Evolutionary conservation across 2,113 vertebrate species (phyloP), one percentile per base, ranked within the genome.

Genomic region (Stegostoma tigrinum): DNA sequence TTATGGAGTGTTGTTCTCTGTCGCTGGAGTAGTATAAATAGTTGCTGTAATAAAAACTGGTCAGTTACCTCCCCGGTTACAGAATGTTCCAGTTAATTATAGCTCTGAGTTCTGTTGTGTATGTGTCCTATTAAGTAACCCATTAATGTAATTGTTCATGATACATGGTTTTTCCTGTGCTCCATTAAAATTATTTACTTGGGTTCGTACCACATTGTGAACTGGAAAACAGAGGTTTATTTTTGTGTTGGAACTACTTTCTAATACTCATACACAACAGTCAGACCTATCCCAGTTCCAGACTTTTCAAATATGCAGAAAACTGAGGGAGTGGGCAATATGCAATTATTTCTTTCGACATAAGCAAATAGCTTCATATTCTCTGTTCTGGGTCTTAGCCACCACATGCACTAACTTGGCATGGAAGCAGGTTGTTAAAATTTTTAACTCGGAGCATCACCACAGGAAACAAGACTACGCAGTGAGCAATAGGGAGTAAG

Each of bases 21-120:
- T 72, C 52, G 66, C 21, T 94, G 61, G 24, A 94, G 64, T 70
- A 94, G 68, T 95, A 93, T 72, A 48, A 95, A 75, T 95, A 72
- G 67, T 72, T 24, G 61, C n/a, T 66, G 61, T 38, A 93, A 66
- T 93, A 93, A 93, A 66, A 93, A 66, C 61, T 93, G 61, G 89
- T 93, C 64, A 64, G 94, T 95, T 72, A 70, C 45, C 72, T 48
- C 38, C 94, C 45, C 94, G 52, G 94, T 70, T 95, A 95, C 94
- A 48, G 94, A 95, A 52, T 75, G 94, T 95, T 95, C 94, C 94
- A 95, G 94, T 72, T 95, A 95, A 95, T 95, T 95, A 75, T 95
- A 95, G 38, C 67, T 27, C 68, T 95, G 27, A 70, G 42, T 95
- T 75, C 67, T 95, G 45, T 95, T 95, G 6, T 95, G 66, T 5